Conservation (phyloP, 2,113 vertebrate species). For the Bufo bufo region DNA sequence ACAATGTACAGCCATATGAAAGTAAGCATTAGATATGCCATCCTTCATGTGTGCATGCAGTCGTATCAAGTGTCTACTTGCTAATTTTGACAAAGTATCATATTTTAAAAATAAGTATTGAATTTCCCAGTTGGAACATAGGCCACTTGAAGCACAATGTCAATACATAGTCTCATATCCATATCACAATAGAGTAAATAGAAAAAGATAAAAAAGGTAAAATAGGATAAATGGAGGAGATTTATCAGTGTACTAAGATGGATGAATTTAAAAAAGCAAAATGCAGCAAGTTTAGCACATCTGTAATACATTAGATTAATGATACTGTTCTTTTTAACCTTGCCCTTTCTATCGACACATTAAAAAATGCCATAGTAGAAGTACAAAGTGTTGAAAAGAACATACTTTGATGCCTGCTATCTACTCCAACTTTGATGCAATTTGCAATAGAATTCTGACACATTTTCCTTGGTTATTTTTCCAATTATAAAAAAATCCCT, state of each 20-base stretch:
- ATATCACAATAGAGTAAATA: neutral
- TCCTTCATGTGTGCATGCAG: conserved; percentile 32
- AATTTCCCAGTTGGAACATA: neutral
- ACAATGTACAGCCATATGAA: conserved; percentile 11
- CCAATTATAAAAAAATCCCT: no score
- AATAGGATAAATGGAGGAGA: neutral
- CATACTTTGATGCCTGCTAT: no score
- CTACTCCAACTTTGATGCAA: no score
- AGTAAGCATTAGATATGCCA: neutral
- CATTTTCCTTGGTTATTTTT: no score
- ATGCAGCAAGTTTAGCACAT: neutral
- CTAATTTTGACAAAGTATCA: conserved; percentile 31
- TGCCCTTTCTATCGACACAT: neutral
- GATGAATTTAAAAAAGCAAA: neutral
- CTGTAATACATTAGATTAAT: neutral
- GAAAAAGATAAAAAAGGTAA: neutral
- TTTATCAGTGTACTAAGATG: neutral
- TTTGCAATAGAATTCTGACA: no score
- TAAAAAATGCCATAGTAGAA: neutral
- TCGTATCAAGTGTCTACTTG: conserved; percentile 27
- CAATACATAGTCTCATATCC: neutral
- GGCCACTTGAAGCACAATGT: neutral
- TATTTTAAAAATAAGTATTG: conserved; percentile 12
- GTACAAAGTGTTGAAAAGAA: neutral
- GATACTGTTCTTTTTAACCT: neutral